Conservation (phyloP, 2,888 invertebrate species). For the Sthenelais limicola region DNA sequence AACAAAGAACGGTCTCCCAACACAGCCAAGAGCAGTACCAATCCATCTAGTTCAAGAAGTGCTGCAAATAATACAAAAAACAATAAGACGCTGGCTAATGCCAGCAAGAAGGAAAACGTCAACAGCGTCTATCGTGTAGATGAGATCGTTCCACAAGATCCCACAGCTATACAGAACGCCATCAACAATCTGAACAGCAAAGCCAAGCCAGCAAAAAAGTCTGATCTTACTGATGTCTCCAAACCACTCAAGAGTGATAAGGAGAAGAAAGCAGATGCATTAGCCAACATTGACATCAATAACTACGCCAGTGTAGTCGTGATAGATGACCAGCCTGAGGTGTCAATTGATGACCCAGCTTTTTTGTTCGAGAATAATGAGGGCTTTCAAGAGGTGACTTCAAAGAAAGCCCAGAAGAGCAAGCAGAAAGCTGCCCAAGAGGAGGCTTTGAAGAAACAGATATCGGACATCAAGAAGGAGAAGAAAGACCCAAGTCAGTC, state of each 20-base stretch:
- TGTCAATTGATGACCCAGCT: constrained; percentile 72
- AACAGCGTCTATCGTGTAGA: constrained; percentile 75
- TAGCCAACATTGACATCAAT: constrained; percentile 76
- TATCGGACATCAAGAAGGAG: constrained; percentile 50
- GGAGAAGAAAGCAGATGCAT: constrained; percentile 73
- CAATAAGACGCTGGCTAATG: constrained; percentile 55
- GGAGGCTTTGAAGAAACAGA: constrained; percentile 70
- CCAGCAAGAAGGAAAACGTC: constrained; percentile 63
- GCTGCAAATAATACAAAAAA: constrained; percentile 51
- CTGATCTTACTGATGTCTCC: constrained; percentile 67
- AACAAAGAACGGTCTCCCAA: constrained; percentile 64
- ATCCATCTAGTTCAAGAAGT: constrained; percentile 46
- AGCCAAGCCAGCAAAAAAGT: constrained; percentile 57
- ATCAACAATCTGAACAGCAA: constrained; percentile 64
- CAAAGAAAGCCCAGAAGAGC: constrained; percentile 77
- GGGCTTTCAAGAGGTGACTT: constrained; percentile 88
- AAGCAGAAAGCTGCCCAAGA: constrained; percentile 70
- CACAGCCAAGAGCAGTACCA: constrained; percentile 61
- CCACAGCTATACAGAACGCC: constrained; percentile 75
- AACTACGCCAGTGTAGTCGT: constrained; percentile 76
- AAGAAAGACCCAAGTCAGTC: constrained; percentile 40
- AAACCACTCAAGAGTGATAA: constrained; percentile 70
- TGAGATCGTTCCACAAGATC: constrained; percentile 76
- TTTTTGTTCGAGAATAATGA: constrained; percentile 73
- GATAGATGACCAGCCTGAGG: constrained; percentile 75